A percentile compares a stretch with the other conserved stretches of the same genome.
These are phyloP conservation scores for Polydrusus pterygomalis DNA, from an alignment of 2,888 invertebrate species.

Conservation along the genomic window DNA sequence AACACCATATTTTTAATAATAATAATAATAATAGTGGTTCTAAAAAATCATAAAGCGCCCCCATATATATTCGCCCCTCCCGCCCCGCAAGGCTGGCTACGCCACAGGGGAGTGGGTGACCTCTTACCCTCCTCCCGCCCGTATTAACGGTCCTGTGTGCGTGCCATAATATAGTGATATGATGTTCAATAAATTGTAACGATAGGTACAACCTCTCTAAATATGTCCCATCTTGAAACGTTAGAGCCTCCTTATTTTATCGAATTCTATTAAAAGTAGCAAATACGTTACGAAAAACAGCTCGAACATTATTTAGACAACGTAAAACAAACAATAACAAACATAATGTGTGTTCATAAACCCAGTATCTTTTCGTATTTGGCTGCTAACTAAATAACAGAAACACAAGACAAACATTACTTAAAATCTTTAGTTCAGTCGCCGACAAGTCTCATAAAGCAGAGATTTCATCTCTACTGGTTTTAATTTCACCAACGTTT, in stretches of 20 bases:
- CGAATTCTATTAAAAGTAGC: not conserved
- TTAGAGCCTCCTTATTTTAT: not conserved
- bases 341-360: not conserved
- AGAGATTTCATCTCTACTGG: constrained; percentile 51
- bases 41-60: no score
- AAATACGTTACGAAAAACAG: not conserved
- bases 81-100: no score
- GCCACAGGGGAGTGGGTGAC: no score
- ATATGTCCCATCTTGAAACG: no score
- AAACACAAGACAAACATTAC: constrained; percentile 21
- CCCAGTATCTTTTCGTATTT: not conserved
- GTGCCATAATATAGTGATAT: no score
- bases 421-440: constrained; percentile 26
- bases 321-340: constrained; percentile 1
- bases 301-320: not conserved
- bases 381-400: constrained; percentile 16
- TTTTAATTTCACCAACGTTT: constrained; percentile 57
- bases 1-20: no score
- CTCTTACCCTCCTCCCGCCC: no score
- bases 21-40: no score
- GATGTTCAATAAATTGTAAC: no score
- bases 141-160: no score
- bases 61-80: no score
- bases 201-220: no score
- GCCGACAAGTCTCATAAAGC: constrained; percentile 48